Percentiles rank a stretch among this genome's conserved stretches.
Conservation (phyloP, 2,797 vertebrate genomes). For the Tapirus indicus region DNA sequence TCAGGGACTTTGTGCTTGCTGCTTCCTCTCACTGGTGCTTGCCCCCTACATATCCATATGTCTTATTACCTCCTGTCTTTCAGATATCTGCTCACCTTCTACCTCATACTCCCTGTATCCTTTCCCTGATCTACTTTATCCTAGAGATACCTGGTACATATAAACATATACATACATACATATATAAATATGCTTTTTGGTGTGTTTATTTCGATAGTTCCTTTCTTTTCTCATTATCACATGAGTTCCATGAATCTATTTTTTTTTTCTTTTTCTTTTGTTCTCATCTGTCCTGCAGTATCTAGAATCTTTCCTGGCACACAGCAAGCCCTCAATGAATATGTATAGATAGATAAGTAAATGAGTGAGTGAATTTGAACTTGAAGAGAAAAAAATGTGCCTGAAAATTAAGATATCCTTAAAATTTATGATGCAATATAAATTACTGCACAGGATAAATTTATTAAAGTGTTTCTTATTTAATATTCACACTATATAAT, state of each 20-base stretch:
- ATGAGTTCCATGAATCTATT: neutral
- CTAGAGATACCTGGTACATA: neutral
- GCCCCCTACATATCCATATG: neutral
- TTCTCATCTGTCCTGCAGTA: neutral
- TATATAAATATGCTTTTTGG: neutral
- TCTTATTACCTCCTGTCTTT: neutral
- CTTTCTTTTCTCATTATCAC: neutral
- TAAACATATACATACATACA: too few relatives aligned
- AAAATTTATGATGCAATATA: neutral
- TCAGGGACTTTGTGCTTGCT: neutral
- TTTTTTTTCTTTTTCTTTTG: neutral
- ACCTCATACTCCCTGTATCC: neutral
- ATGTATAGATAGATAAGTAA: neutral
- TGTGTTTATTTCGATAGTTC: neutral
- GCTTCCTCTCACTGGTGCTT: neutral
- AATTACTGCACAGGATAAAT: neutral
- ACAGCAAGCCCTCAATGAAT: conserved; percentile 11
- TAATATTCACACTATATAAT: neutral
- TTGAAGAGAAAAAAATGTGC: neutral
- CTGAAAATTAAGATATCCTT: neutral
- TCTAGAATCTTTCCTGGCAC: conserved; percentile 64
- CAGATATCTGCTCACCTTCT: neutral
- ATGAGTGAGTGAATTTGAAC: neutral
- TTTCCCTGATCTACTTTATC: neutral
- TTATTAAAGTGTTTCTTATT: neutral